These are phyloP conservation scores for Oenanthe oenanthe DNA, from an alignment of 2,113 vertebrate species.

Conservation along the genomic window DNA sequence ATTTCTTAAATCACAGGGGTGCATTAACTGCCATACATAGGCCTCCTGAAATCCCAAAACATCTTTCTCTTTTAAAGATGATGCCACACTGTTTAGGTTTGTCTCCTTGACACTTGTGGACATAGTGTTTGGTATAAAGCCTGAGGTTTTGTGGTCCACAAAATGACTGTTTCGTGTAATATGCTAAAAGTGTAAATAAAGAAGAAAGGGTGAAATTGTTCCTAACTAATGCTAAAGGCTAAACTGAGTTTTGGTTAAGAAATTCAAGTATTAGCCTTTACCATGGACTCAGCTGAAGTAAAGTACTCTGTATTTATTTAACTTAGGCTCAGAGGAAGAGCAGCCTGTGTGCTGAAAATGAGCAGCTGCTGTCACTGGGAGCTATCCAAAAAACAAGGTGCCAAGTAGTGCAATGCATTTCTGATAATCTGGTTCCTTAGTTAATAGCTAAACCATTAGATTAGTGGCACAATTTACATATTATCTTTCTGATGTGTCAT, in stretches of 20 bases:
- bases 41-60: not conserved
- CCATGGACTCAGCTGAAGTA: not conserved
- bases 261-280: not conserved
- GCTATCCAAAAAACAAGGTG: not conserved
- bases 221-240: not conserved
- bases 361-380: not conserved
- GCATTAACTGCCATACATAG: accelerated
- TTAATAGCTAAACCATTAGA: not conserved
- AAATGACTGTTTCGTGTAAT: not conserved
- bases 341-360: not conserved
- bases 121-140: accelerated
- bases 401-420: not conserved
- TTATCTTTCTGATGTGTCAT: not conserved
- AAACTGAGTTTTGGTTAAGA: not conserved
- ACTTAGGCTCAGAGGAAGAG: not conserved
- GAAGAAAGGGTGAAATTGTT: not conserved
- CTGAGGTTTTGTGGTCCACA: not conserved
- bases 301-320: not conserved
- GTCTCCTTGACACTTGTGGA: not conserved
- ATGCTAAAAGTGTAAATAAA: not conserved
- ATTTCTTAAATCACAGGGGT: not conserved
- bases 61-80: not conserved
- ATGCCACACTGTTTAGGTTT: not conserved
- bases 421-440: not conserved
- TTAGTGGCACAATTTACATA: not conserved